Evolutionary conservation across 2,888 invertebrate species (phyloP).

Genomic region (Fragum whitleyi): DNA sequence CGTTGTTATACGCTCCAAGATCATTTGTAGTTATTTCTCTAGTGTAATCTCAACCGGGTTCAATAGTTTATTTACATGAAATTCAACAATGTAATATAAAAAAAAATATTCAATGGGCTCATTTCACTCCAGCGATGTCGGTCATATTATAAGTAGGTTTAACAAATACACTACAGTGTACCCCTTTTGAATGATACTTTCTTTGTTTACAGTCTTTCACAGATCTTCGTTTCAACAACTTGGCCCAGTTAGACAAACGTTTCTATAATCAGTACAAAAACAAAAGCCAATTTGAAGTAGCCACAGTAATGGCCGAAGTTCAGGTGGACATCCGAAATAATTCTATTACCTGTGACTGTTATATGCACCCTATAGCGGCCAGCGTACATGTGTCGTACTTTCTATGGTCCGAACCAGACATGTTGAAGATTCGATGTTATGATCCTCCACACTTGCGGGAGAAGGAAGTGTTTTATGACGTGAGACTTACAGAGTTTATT

Average conservation of each 20-base stretch:
- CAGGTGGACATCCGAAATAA: slow-evolving; percentile 57
- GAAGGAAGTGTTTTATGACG: slow-evolving; percentile 48
- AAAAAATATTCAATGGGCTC: too few species aligned
- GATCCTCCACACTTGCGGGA: slow-evolving; percentile 55
- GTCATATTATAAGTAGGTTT: too few species aligned
- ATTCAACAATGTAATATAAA: too few species aligned
- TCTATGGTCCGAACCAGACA: slow-evolving; percentile 36
- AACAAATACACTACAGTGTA: too few species aligned
- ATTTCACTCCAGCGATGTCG: too few species aligned
- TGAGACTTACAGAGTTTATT: slow-evolving; percentile 46
- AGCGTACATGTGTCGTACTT: slow-evolving; percentile 55
- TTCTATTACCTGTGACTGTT: slow-evolving; percentile 63
- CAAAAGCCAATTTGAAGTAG: not conserved
- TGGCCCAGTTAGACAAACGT: slow-evolving; percentile 11
- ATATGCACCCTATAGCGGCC: slow-evolving; percentile 45
- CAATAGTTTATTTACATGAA: too few species aligned
- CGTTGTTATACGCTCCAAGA: too few species aligned
- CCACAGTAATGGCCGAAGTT: slow-evolving; percentile 26
- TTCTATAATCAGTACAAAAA: slow-evolving; percentile 34
- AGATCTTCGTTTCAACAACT: slow-evolving; percentile 41
- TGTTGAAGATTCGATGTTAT: slow-evolving; percentile 48
- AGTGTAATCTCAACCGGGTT: too few species aligned
- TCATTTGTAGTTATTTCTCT: too few species aligned
- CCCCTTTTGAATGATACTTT: too few species aligned
- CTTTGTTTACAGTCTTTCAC: slow-evolving; percentile 39